A percentile compares a stretch with the other conserved stretches of the same genome.
Conservation (phyloP, 2,113 vertebrate genomes). For the Coptodon bakossiorum region DNA sequence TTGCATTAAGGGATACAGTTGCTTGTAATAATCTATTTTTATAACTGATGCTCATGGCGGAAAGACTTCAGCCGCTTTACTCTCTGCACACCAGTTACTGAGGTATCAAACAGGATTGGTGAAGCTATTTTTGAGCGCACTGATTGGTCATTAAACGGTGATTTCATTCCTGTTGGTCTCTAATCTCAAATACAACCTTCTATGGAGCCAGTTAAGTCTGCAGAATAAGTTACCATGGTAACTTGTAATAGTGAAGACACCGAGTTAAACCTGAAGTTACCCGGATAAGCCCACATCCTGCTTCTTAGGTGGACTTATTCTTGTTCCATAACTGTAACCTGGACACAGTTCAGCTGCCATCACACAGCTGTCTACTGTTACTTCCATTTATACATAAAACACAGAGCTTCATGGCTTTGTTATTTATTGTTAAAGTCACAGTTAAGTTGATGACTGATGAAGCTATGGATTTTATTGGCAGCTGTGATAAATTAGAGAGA, state of each 20-base stretch:
- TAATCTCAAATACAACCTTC: not conserved
- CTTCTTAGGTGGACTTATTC: not conserved
- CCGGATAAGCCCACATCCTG: not conserved
- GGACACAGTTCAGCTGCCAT: not conserved
- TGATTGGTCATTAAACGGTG: rapidly evolving
- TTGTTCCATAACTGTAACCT: not conserved
- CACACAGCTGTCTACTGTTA: not conserved
- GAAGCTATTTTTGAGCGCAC: not conserved
- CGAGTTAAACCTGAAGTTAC: not conserved
- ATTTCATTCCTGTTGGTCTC: not conserved
- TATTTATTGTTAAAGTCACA: not conserved
- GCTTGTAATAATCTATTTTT: not conserved
- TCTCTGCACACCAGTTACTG: not conserved
- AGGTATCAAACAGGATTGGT: not conserved
- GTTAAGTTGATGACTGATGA: not conserved
- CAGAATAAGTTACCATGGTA: not conserved
- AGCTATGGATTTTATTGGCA: not conserved
- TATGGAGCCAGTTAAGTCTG: not conserved
- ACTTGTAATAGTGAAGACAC: not conserved
- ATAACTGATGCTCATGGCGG: not conserved
- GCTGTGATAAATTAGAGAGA: not conserved
- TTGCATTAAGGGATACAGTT: not conserved
- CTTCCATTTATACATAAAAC: not conserved
- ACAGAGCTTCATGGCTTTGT: not conserved
- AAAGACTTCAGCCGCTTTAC: not conserved